phyloP scores from a whole-genome alignment of 2,888 invertebrate genomes.

The Hermaeophaga mercurialis region DNA sequence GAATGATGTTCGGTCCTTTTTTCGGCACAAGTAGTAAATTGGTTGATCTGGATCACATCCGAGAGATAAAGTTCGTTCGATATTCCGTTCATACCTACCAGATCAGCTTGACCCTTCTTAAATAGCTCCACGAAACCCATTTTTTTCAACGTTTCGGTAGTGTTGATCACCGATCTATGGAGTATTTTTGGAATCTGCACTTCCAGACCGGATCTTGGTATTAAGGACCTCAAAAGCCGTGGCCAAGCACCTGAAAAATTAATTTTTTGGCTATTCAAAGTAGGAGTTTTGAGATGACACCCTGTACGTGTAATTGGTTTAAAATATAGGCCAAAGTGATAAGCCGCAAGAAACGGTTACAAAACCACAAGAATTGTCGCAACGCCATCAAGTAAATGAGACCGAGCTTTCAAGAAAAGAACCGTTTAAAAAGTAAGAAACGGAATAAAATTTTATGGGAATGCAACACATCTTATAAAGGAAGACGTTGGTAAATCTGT shows the following conservation, averaged over 20 bases:
- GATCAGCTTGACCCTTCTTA: conserved; percentile 75
- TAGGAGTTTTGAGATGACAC: too few relatives aligned
- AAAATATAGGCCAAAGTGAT: too few relatives aligned
- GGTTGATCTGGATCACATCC: conserved; percentile 81
- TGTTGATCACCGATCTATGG: conserved; percentile 80
- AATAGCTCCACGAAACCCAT: conserved; percentile 85
- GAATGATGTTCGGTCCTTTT: conserved; percentile 76
- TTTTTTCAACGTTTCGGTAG: conserved; percentile 75
- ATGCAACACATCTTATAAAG: too few relatives aligned
- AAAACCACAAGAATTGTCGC: too few relatives aligned
- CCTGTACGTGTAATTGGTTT: too few relatives aligned
- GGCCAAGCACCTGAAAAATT: conserved; percentile 67
- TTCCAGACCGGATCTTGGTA: conserved; percentile 78
- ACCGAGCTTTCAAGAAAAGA: too few relatives aligned
- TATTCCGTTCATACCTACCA: conserved; percentile 80
- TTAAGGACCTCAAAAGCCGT: conserved; percentile 71
- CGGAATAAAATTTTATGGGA: too few relatives aligned
- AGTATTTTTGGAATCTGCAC: conserved; percentile 84
- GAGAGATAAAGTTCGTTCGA: conserved; percentile 82
- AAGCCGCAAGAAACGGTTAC: too few relatives aligned
- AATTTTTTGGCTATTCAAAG: too few relatives aligned
- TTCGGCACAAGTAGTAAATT: conserved; percentile 84
- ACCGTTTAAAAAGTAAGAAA: too few relatives aligned
- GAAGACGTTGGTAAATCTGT: too few relatives aligned
- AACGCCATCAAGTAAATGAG: too few relatives aligned